Evolutionary conservation across 2,797 vertebrate species (phyloP), one percentile per base, ranked within the genome.

Genomic region (Rhinogobio ventralis): DNA sequence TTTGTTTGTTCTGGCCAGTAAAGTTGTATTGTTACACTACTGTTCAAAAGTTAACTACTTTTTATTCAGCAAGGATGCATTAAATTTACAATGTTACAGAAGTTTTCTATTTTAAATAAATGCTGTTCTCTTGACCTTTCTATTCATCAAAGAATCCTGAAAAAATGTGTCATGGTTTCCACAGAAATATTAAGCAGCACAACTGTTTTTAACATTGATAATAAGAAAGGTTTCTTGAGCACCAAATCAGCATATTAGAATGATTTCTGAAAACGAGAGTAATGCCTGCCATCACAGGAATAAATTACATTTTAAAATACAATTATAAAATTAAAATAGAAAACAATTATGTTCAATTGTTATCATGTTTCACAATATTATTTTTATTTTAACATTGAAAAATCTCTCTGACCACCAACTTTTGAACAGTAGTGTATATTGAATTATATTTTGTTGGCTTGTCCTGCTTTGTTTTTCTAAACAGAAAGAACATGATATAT

Each of bases 391-490:
- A 55, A 76, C 30, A 76, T 36, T 55, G 36, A 33, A 20, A 53
- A 14, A n/a, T 55, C 33, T 25, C 9, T 42, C 23, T 20, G 14
- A 42, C 33, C 36, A 39, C 7, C 23, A 9, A 57, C 30, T 39
- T 76, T 60, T 42, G 14, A 60, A 25, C 4, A 3, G 33, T 55
- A 7, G 49, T 75, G 49, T 51, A 45, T 57, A 39, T n/a, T 69
- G 15, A 68, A 69, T 69, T 3, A 13, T 51, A 25, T 33, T 23
- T 60, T 71, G 49, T 42, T 60, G 36, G 19, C 4, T n/a, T 46
- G 69, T 55, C 5, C 23, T 81, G 9, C 23, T 53, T 46, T 79
- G 77, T 79, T 79, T 51, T 79, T 25, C 62, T 36, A 20, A 79
- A 79, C 45, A 67, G 10, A 19, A 30, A 28, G 4, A 45, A 0